phyloP scores from a whole-genome alignment of 1,140 invertebrate species.

The Orussus abietinus region DNA sequence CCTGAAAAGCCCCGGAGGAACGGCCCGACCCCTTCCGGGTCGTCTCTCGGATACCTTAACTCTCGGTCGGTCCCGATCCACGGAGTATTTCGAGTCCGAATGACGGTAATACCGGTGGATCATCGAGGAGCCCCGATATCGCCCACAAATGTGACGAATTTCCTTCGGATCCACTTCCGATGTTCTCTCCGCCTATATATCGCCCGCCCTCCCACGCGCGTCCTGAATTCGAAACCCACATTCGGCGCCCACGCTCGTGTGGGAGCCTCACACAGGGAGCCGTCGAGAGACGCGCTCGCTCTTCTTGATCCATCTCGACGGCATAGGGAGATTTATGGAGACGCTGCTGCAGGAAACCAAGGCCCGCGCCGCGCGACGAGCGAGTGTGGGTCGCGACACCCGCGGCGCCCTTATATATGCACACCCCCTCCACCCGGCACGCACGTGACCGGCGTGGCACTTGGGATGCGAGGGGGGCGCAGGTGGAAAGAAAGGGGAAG shows the following conservation, averaged over 20 bases:
- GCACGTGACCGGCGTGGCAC: not conserved
- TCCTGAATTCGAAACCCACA: not conserved
- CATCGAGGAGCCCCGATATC: no score
- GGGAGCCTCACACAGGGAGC: not conserved
- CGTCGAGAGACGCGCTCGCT: slow-evolving; percentile 39
- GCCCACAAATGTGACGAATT: slow-evolving; percentile 34
- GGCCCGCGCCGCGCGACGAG: no score
- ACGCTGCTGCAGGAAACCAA: slow-evolving; percentile 37
- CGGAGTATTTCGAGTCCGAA: no score
- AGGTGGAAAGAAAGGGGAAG: slow-evolving; percentile 18
- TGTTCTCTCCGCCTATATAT: slow-evolving; percentile 15
- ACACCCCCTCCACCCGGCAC: not conserved
- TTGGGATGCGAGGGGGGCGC: slow-evolving; percentile 6
- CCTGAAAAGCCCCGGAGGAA: no score
- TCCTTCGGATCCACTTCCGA: slow-evolving; percentile 38
- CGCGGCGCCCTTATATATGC: not conserved
- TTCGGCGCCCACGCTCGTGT: not conserved
- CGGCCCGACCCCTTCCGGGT: no score
- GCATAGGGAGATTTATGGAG: slow-evolving; percentile 54
- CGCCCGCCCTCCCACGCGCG: slow-evolving; percentile 1
- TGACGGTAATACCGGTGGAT: no score
- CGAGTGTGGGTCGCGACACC: no score
- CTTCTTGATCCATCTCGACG: slow-evolving; percentile 49
- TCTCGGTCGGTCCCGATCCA: no score
- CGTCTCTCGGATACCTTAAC: no score